Evolutionary conservation across 2,797 vertebrate genomes (phyloP).

Genomic region (Sylvilagus floridanus): DNA sequence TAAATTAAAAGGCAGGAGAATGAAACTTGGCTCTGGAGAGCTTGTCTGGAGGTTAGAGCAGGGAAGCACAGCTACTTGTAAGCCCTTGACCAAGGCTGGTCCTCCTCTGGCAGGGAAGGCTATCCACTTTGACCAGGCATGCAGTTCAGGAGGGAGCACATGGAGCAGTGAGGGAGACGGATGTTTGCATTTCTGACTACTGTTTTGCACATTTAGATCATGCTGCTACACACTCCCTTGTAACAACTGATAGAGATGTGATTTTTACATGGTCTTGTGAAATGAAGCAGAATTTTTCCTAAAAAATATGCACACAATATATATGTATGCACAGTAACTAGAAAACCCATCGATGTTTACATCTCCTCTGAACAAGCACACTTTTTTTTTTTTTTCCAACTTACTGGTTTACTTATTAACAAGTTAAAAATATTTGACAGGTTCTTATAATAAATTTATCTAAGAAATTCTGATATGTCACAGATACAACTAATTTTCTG

Average conservation of each 20-base stretch:
- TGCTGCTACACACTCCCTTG: not conserved
- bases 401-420: not conserved
- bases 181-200: not conserved
- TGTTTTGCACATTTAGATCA: not conserved
- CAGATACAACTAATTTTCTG: not conserved
- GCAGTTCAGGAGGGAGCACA: too few species aligned
- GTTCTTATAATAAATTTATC: conserved; percentile 43
- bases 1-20: not conserved
- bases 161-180: too few species aligned
- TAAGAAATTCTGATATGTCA: not conserved
- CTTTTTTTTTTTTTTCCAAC: not conserved
- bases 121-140: too few species aligned
- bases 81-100: not conserved
- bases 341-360: not conserved
- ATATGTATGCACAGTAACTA: not conserved
- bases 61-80: not conserved
- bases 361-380: not conserved
- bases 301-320: not conserved
- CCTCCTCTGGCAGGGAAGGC: too few species aligned
- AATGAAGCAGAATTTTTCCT: not conserved
- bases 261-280: not conserved
- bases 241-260: not conserved
- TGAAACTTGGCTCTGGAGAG: not conserved
- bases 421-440: not conserved
- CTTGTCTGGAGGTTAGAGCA: too few species aligned